phyloP scores from a whole-genome alignment of 1,140 invertebrate species.

The Sogatella furcifera region DNA sequence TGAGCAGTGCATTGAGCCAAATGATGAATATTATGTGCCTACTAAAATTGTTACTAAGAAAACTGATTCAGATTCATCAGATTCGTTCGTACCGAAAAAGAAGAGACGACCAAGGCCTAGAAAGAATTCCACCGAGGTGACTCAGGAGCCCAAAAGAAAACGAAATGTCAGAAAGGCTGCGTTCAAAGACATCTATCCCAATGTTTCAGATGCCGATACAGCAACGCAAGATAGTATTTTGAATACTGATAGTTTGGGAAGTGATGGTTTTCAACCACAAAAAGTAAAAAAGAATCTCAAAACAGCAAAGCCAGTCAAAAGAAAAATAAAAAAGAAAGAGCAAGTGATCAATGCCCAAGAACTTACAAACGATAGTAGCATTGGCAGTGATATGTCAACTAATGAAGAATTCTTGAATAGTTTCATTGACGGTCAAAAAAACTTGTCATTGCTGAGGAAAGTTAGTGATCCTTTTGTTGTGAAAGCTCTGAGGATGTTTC shows the following conservation, averaged over 20 bases:
- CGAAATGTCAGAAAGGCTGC: not conserved
- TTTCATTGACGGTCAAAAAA: no score
- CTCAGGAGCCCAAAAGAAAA: not conserved
- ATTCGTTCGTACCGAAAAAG: not conserved
- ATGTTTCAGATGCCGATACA: constrained; percentile 35
- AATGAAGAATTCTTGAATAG: no score
- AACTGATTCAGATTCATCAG: not conserved
- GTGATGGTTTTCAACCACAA: constrained; percentile 29
- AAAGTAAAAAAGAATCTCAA: no score
- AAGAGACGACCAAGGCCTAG: not conserved
- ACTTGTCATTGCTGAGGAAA: constrained; percentile 7
- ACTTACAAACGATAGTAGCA: no score
- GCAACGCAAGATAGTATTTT: constrained; percentile 35
- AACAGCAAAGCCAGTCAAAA: no score
- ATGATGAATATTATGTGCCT: constrained; percentile 7
- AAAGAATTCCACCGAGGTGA: not conserved
- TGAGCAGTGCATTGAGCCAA: constrained; percentile 28
- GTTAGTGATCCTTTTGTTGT: constrained; percentile 42
- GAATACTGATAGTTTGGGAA: constrained; percentile 33
- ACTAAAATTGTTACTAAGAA: not conserved
- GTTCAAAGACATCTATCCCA: no score
- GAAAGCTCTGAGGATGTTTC: constrained; percentile 43
- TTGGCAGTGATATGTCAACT: no score
- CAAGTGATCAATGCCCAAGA: no score
- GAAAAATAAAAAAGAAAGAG: no score